These are phyloP conservation scores for Heterodera carotae DNA, from an alignment of 1,140 invertebrate species.

Conservation along the genomic window DNA sequence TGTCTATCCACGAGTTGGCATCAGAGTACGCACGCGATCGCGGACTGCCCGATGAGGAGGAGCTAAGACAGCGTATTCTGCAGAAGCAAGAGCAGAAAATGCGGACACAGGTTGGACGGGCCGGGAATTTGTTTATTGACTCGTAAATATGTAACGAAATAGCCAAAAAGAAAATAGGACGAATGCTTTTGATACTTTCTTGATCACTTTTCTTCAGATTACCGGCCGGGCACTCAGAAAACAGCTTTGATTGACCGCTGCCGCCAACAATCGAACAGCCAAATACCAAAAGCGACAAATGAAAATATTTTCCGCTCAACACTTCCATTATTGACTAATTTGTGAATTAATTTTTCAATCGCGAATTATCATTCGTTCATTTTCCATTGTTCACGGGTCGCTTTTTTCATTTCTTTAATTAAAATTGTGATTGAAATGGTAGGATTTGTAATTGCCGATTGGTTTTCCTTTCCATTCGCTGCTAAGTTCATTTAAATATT, in stretches of 20 bases:
- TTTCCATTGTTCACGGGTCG: conserved; percentile 1
- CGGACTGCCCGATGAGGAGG: conserved; percentile 37
- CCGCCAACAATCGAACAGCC: too few species aligned
- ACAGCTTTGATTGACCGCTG: neutral
- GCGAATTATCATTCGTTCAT: neutral
- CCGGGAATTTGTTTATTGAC: too few species aligned
- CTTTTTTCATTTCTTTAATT: neutral
- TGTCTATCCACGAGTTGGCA: conserved; percentile 36
- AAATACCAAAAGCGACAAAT: too few species aligned
- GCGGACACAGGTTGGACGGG: conserved; percentile 20
- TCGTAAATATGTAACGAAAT: too few species aligned
- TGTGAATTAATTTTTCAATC: too few species aligned
- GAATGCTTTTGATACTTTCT: too few species aligned
- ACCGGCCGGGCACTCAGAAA: neutral
- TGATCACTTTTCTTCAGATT: neutral
- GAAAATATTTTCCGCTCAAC: too few species aligned
- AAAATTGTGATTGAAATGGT: neutral
- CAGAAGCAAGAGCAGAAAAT: conserved; percentile 38
- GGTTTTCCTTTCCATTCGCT: neutral
- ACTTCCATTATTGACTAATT: too few species aligned
- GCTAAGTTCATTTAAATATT: neutral
- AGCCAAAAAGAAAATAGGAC: too few species aligned
- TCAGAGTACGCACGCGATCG: conserved; percentile 39
- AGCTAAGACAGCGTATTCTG: conserved; percentile 28
- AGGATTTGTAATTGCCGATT: neutral